phyloP scores from a whole-genome alignment of 2,113 vertebrate genomes.

The Anhinga rufa region DNA sequence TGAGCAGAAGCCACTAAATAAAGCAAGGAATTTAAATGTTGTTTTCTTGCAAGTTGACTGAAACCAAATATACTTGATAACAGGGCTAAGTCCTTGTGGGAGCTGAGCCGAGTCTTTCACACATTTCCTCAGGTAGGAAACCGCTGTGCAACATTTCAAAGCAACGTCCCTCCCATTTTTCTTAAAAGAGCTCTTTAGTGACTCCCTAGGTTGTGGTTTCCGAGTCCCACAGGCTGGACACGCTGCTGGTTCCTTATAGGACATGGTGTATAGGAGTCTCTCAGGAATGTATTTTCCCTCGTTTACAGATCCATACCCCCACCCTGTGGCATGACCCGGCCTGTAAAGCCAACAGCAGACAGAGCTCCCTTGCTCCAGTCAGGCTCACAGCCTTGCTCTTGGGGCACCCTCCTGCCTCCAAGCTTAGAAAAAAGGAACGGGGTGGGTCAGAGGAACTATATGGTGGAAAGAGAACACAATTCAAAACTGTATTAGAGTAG shows the following conservation, averaged over 20 bases:
- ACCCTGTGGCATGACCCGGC: slow-evolving; percentile 75
- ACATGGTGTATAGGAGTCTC: not conserved
- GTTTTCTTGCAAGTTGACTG: slow-evolving; percentile 5
- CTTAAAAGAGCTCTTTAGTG: slow-evolving; percentile 56
- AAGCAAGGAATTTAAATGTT: not conserved
- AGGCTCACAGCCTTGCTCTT: not conserved
- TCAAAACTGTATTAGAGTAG: not conserved
- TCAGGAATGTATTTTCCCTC: not conserved
- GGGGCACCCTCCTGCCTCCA: slow-evolving; percentile 42
- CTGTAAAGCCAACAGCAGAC: not conserved
- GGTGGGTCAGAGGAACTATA: not conserved
- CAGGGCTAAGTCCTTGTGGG: slow-evolving; percentile 6
- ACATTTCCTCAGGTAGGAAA: slow-evolving; percentile 57
- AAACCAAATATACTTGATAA: slow-evolving; percentile 57
- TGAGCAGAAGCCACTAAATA: not conserved
- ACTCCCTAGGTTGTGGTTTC: slow-evolving; percentile 55
- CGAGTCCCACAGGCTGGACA: not conserved
- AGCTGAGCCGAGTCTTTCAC: not conserved
- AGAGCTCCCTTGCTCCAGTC: not conserved
- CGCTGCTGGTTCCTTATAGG: slow-evolving; percentile 5
- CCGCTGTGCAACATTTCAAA: slow-evolving; percentile 20
- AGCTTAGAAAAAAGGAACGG: not conserved
- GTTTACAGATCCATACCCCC: slow-evolving; percentile 76
- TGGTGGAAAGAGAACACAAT: not conserved
- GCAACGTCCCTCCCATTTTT: not conserved